Base-by-base conservation (phyloP, 2,888 invertebrate species). In the Pogonocherus hispidulus region DNA sequence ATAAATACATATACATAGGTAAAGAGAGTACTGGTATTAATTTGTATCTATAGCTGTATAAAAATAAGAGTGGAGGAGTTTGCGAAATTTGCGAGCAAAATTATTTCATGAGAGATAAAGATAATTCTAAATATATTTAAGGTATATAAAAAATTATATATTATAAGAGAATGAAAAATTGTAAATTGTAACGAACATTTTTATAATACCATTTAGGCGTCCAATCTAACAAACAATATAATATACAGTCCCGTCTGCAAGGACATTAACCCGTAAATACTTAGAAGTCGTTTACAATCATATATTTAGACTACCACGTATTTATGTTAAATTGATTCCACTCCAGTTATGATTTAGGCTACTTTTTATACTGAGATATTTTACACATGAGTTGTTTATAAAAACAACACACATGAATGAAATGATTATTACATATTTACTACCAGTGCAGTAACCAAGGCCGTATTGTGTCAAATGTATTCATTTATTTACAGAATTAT, bases 251-350 rank as follows among this genome's bases (percentile, higher is more conserved):
- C 2, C 41, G 41, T 41, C 16, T 14, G 2, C 14, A 41, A 27
- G 41, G 14, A 9, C 41, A 41, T 41, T 41, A 41, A 41, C 41
- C 41, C 41, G n/a, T 14, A 41, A n/a, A 41, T 41, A 41, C 41
- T 16, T 41, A 41, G 41, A 41, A 41, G 41, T 16, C n/a, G n/a
- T 41, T 41, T 41, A 41, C 4, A 41, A 41, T 41, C 41, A 41
- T 41, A 32, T 32, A 41, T 41, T 41, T 41, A 41, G 41, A 16
- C 14, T 41, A 41, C 41, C 16, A 41, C 41, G n/a, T 37, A 37
- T 37, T 37, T 37, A 37, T 37, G 37, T 2, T 37, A 37, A 41
- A 41, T 41, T 41, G 41, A 41, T 41, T 41, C n/a, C n/a, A 41
- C n/a, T 41, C 16, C 14, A 41, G 41, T 41, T 41, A 41, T n/a